Conservation (phyloP, 2,888 invertebrate genomes). For the Biston stratarius region DNA sequence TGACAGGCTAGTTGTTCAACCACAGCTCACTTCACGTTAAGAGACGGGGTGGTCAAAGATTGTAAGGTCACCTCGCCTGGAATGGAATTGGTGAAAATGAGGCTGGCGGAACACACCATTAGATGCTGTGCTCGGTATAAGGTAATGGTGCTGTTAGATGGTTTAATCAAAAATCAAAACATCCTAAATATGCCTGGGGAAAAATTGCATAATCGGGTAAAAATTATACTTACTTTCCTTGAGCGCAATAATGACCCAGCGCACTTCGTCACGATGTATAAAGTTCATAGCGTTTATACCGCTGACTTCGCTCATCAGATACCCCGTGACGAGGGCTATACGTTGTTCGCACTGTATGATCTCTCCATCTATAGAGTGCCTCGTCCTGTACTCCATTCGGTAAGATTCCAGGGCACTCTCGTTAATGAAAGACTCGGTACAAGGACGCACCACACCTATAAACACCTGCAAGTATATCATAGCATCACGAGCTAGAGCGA, state of each 20-base stretch:
- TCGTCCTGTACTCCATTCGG: conserved; percentile 94
- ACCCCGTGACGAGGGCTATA: conserved; percentile 95
- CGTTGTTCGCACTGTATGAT: conserved; percentile 96
- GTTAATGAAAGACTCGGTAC: conserved; percentile 85
- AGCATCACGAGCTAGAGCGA: neutral
- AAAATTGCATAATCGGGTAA: too few relatives aligned
- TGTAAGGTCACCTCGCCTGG: too few relatives aligned
- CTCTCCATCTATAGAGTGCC: conserved; percentile 94
- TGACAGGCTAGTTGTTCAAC: too few relatives aligned
- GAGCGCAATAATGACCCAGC: conserved; percentile 94
- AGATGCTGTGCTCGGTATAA: too few relatives aligned
- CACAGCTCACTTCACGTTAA: too few relatives aligned
- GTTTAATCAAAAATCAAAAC: too few relatives aligned
- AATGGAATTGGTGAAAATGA: too few relatives aligned
- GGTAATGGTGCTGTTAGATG: too few relatives aligned
- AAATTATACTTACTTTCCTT: conserved; percentile 87
- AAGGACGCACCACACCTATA: conserved; percentile 90
- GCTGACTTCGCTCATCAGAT: conserved; percentile 94
- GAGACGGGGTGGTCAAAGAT: too few relatives aligned
- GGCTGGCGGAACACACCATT: too few relatives aligned
- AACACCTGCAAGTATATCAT: conserved; percentile 72
- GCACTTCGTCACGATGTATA: conserved; percentile 95
- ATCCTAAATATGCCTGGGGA: too few relatives aligned
- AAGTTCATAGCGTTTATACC: conserved; percentile 95
- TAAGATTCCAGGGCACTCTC: conserved; percentile 67